Base-by-base conservation (phyloP, 2,888 invertebrate genomes). In the Encarsia formosa region DNA sequence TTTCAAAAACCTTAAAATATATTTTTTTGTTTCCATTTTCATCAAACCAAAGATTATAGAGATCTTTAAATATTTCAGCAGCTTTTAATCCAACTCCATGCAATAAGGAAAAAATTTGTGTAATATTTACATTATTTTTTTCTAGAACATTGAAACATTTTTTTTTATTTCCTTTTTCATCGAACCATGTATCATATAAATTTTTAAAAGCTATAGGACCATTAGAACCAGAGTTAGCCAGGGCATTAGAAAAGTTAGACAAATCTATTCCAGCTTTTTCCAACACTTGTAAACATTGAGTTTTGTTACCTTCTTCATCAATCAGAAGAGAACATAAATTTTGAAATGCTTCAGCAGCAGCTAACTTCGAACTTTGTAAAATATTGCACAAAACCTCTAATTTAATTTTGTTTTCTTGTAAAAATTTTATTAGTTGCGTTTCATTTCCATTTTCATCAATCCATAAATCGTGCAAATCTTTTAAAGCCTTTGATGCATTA, bases 21-120 rank as follows among this genome's bases (percentile, higher is more conserved):
- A 5, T 16, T 1, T 20, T 37, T 29, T 40, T 44, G 8, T 45
- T 40, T 18, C 45, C 51, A 5, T 34, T 2, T 6, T 40, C 23
- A 20, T 51, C 45, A 22, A 51, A 51, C 49, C 43, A 49, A 1
- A 49, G 22, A 42, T 43, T 5, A n/a, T 26, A 40, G 2, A 51
- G 29, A 13, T 34, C 19, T 29, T 42, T 19, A 15, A 51, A 51
- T 19, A 45, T 24, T 24, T n/a, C 20, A 3, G 31, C 9, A 13
- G 39, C 32, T 8, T 44, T 13, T 18, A 3, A 3, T 19, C 45
- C 31, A 20, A 34, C 18, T 18, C 40, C 40, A 15, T 9, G 19
- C 15, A 51, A 45, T 20, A 51, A 40, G 5, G 19, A 31, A 26
- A 20, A 11, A 5, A 51, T 18, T 20, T n/a, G 24, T n/a, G 26